These are phyloP conservation scores for Urosaurus nigricauda DNA, from an alignment of 2,797 vertebrate genomes.

Conservation along the genomic window DNA sequence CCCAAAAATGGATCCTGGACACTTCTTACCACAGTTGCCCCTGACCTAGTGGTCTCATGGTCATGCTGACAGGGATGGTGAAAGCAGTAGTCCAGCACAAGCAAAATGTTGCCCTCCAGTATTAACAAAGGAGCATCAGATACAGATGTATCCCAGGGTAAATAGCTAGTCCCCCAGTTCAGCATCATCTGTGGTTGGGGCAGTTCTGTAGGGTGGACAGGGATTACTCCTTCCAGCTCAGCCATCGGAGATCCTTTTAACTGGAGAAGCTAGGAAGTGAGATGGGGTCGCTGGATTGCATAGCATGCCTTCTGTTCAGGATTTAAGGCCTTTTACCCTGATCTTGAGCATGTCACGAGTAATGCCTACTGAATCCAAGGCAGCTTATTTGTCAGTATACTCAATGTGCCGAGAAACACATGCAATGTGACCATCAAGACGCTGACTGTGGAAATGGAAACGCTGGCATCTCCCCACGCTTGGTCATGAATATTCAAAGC, in stretches of 20 bases:
- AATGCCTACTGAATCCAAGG: neutral
- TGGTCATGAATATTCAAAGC: conserved; percentile 32
- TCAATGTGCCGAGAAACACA: neutral
- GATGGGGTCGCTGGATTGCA: neutral
- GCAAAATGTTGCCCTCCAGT: neutral
- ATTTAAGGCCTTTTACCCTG: neutral
- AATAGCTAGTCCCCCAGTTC: neutral
- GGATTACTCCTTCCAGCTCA: no score
- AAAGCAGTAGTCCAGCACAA: no score
- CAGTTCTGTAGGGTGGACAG: neutral
- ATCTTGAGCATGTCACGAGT: neutral
- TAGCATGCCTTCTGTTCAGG: neutral
- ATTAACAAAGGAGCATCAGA: neutral
- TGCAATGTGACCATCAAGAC: neutral
- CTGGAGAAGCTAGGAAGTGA: neutral
- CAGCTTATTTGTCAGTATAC: neutral
- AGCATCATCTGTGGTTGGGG: neutral
- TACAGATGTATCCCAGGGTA: no score
- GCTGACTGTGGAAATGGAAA: neutral
- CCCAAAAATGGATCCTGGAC: neutral
- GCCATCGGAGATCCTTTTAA: neutral
- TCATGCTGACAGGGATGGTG: neutral
- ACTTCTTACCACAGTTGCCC: neutral
- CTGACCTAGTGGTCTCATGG: neutral
- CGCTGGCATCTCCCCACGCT: conserved; percentile 13